These are phyloP conservation scores for Scophthalmus maximus DNA, from an alignment of 2,113 vertebrate genomes.

Conservation along the genomic window DNA sequence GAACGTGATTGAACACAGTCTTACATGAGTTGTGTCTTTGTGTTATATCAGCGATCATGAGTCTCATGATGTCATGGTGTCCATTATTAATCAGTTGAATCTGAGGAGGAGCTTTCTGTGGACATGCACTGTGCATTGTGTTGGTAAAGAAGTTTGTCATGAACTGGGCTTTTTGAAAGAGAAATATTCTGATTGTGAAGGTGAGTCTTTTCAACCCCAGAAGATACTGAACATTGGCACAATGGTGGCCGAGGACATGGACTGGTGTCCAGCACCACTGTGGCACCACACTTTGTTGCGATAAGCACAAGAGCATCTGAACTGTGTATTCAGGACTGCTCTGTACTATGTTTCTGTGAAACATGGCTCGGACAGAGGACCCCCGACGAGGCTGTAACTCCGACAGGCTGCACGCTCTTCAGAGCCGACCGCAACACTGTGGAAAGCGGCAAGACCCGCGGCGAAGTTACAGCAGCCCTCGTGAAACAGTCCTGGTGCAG, in stretches of 20 bases:
- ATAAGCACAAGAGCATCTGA: not conserved
- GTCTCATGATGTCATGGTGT: slow-evolving; percentile 1
- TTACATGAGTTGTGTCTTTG: slow-evolving; percentile 26
- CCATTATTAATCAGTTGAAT: slow-evolving; percentile 19
- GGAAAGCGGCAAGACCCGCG: too few species aligned
- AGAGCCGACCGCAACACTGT: too few species aligned
- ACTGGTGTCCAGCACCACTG: too few species aligned
- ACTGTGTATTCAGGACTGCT: too few species aligned
- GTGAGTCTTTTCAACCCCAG: too few species aligned
- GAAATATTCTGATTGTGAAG: not conserved
- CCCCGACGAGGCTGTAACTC: too few species aligned
- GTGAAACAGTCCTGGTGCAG: too few species aligned
- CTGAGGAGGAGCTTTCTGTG: not conserved
- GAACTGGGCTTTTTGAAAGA: not conserved
- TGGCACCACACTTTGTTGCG: not conserved
- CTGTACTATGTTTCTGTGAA: too few species aligned
- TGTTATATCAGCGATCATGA: slow-evolving; percentile 32
- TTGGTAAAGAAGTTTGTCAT: not conserved
- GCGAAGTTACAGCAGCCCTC: too few species aligned
- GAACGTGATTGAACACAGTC: slow-evolving; percentile 3
- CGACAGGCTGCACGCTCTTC: too few species aligned
- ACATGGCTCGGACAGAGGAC: too few species aligned
- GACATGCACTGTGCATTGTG: not conserved
- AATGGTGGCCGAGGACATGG: not conserved
- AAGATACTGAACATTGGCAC: not conserved